Conservation (phyloP, 2,888 invertebrate species). For the Thumatha senex region DNA sequence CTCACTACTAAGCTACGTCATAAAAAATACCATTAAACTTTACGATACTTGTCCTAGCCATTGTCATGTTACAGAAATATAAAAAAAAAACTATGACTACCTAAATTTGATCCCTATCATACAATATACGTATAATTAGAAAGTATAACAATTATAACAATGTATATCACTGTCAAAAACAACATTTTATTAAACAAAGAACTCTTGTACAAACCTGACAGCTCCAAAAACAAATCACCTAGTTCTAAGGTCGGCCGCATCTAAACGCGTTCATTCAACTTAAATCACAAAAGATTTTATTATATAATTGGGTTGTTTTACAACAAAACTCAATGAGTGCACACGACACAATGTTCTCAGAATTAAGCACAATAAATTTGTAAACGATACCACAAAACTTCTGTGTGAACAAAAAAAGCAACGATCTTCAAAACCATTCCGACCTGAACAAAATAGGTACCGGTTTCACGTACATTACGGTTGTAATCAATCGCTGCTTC, state of each 20-base stretch:
- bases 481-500: not conserved
- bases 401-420: constrained; percentile 60
- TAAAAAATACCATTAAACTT: too few species aligned
- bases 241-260: constrained; percentile 33
- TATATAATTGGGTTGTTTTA: constrained; percentile 63
- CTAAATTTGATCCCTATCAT: too few species aligned
- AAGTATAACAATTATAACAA: too few species aligned
- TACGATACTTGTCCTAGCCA: too few species aligned
- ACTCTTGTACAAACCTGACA: too few species aligned
- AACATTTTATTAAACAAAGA: too few species aligned
- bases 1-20: too few species aligned
- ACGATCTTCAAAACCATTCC: constrained; percentile 11
- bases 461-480: constrained; percentile 18
- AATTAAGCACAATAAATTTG: constrained; percentile 74
- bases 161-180: too few species aligned
- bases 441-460: constrained; percentile 3
- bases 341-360: constrained; percentile 66
- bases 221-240: constrained; percentile 35
- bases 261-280: constrained; percentile 42
- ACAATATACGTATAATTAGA: too few species aligned
- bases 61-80: too few species aligned
- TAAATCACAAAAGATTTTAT: constrained; percentile 56
- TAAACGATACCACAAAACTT: constrained; percentile 79
- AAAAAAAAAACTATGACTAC: too few species aligned
- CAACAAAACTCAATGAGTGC: constrained; percentile 67